These are phyloP conservation scores for Oceanodroma tethys DNA, from an alignment of 2,113 vertebrate species.

Conservation along the genomic window DNA sequence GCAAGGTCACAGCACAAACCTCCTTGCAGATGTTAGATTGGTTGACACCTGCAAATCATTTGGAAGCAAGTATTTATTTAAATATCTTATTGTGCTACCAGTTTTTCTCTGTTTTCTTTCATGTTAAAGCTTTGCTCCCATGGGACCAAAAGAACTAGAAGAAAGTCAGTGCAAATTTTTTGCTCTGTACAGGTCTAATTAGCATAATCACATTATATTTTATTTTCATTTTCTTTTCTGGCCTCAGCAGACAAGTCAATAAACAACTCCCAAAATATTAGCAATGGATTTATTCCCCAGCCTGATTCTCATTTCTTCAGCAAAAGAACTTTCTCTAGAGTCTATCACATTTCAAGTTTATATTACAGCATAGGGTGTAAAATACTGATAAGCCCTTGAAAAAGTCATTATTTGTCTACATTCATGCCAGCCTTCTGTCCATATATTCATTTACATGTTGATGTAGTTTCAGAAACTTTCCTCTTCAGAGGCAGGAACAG, in stretches of 20 bases:
- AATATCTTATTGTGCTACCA: conserved; percentile 77
- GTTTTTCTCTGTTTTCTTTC: conserved; percentile 75
- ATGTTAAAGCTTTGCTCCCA: not conserved
- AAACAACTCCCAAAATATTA: conserved; percentile 30
- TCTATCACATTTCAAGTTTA: conserved; percentile 1
- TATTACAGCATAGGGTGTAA: not conserved
- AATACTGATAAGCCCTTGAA: not conserved
- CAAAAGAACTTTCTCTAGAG: not conserved
- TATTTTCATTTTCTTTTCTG: conserved; percentile 21
- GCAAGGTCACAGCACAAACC: conserved; percentile 42
- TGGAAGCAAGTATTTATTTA: conserved; percentile 79
- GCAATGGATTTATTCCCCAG: not conserved
- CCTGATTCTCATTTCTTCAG: not conserved
- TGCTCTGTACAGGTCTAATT: not conserved
- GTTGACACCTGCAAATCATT: conserved; percentile 84
- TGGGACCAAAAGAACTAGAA: not conserved
- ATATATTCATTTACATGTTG: not conserved
- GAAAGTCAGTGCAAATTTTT: conserved; percentile 42
- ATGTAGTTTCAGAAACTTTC: not conserved
- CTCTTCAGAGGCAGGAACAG: not conserved
- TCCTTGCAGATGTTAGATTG: conserved; percentile 69
- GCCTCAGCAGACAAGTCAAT: not conserved
- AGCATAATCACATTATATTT: not conserved
- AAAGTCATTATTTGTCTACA: not conserved
- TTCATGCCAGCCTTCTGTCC: not conserved